Conservation (phyloP, 1,140 invertebrate species). For the Drosophila triauraria region DNA sequence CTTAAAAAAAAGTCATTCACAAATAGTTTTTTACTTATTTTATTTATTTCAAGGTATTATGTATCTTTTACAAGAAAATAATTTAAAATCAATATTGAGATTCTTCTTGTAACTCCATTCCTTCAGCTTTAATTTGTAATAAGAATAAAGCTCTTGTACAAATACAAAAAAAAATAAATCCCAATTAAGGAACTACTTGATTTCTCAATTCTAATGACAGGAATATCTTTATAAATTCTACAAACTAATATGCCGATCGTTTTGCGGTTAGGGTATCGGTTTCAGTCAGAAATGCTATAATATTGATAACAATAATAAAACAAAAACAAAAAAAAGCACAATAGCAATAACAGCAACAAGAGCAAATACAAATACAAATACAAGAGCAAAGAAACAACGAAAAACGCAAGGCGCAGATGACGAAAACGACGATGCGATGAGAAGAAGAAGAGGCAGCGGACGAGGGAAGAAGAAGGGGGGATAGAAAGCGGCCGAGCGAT, state of each 20-base stretch:
- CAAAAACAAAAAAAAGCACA: slow-evolving; percentile 27
- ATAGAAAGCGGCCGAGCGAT: slow-evolving; percentile 12
- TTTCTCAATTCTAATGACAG: neutral
- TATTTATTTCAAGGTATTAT: neutral
- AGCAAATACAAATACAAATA: slow-evolving; percentile 14
- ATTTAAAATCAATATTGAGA: too few relatives aligned
- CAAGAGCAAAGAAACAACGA: slow-evolving; percentile 21
- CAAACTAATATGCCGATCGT: slow-evolving; percentile 18
- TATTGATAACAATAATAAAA: slow-evolving; percentile 70
- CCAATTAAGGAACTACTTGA: too few relatives aligned
- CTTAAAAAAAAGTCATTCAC: too few relatives aligned
- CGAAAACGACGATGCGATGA: slow-evolving; percentile 44
- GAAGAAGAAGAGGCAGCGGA: slow-evolving; percentile 1
- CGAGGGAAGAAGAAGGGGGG: neutral
- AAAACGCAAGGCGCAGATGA: slow-evolving; percentile 42
- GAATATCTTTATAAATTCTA: too few relatives aligned
- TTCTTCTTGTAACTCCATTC: too few relatives aligned
- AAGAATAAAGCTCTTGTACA: too few relatives aligned
- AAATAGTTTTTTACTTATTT: too few relatives aligned
- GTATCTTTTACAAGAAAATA: too few relatives aligned
- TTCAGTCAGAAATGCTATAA: slow-evolving; percentile 41
- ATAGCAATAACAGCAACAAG: slow-evolving; percentile 13
- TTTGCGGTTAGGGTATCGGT: slow-evolving; percentile 20
- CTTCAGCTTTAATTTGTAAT: too few relatives aligned
- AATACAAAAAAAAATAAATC: too few relatives aligned